Conservation (phyloP, 2,113 vertebrate species). For the Theristicus caerulescens region DNA sequence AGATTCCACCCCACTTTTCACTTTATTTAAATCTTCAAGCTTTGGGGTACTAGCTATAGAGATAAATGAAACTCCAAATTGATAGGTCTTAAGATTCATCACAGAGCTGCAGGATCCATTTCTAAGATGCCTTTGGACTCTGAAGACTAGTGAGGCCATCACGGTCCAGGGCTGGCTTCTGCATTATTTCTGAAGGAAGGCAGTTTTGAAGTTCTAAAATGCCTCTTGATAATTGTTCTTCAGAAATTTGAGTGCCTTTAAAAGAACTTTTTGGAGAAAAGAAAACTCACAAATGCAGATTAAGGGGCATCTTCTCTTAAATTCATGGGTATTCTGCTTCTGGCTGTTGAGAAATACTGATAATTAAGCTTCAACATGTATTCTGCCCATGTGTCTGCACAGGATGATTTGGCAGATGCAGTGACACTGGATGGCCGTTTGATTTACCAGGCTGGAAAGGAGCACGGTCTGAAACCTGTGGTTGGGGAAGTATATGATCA, state of each 20-base stretch:
- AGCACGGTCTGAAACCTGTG: slow-evolving; percentile 82
- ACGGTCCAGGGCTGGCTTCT: not conserved
- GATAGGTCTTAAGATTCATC: not conserved
- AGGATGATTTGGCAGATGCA: slow-evolving; percentile 84
- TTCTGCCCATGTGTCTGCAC: not conserved
- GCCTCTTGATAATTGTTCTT: not conserved
- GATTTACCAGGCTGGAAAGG: slow-evolving; percentile 83
- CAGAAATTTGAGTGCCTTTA: not conserved
- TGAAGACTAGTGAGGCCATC: not conserved
- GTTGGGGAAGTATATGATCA: slow-evolving; percentile 82
- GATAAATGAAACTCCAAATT: not conserved
- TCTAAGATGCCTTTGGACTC: not conserved
- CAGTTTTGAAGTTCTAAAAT: not conserved
- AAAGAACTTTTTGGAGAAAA: not conserved
- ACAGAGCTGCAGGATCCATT: not conserved
- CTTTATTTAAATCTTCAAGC: not conserved
- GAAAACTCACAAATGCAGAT: not conserved
- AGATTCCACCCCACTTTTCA: not conserved
- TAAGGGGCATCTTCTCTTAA: not conserved
- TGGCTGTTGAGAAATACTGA: not conserved
- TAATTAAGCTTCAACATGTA: not conserved
- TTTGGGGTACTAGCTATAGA: not conserved
- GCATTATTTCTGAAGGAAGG: not conserved
- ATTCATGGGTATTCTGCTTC: not conserved
- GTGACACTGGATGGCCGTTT: slow-evolving; percentile 78